Evolutionary conservation across 2,113 vertebrate genomes (phyloP).

Genomic region (Ctenodactylus gundi): DNA sequence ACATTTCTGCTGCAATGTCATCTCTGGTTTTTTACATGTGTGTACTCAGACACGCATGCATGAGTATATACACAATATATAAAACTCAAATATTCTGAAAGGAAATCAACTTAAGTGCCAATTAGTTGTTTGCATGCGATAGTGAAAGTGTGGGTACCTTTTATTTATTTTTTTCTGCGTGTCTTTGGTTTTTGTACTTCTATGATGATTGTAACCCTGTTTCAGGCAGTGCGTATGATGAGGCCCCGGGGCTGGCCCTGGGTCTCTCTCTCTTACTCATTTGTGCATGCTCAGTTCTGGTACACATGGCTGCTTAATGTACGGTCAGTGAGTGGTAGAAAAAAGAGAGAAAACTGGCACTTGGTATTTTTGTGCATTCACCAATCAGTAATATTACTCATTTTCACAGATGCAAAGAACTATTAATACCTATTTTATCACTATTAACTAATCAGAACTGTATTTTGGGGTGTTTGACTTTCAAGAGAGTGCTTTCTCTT

Average conservation of each 20-base stretch:
- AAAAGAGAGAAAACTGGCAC: not conserved
- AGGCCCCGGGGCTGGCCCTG: not conserved
- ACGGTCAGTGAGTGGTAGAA: not conserved
- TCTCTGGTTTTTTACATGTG: not conserved
- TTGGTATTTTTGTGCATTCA: not conserved
- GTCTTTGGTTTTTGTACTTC: not conserved
- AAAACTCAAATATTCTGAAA: slow-evolving; percentile 25
- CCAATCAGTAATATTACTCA: not conserved
- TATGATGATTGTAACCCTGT: not conserved
- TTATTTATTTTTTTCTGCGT: not conserved
- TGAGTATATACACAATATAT: not conserved
- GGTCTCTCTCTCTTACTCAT: not conserved
- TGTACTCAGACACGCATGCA: not conserved
- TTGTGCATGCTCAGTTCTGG: not conserved
- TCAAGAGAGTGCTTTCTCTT: no score
- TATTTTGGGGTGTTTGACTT: no score
- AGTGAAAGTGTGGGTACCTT: not conserved
- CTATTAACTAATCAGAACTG: no score
- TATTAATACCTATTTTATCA: no score
- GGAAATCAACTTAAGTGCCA: not conserved
- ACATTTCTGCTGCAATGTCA: not conserved
- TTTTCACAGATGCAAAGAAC: not conserved
- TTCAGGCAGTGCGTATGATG: not conserved
- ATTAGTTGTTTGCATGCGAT: slow-evolving; percentile 18
- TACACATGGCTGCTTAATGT: not conserved